These are phyloP conservation scores for Rotaria macrura DNA, from an alignment of 2,888 invertebrate genomes.

Conservation along the genomic window DNA sequence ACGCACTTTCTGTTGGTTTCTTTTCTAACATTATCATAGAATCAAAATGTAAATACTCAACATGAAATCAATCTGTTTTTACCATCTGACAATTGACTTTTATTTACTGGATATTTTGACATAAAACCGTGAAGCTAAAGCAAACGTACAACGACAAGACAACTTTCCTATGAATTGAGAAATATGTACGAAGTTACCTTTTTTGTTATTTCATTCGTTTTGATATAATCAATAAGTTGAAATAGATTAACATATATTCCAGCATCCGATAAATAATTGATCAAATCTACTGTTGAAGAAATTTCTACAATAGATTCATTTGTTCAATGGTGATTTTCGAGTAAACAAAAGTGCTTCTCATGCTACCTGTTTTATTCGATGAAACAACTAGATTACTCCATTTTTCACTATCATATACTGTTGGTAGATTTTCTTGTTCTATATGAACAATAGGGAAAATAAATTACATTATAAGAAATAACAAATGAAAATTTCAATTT, in stretches of 20 bases:
- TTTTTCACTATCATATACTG: constrained; percentile 16
- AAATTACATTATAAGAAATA: neutral
- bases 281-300: neutral
- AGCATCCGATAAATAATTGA: constrained; percentile 10
- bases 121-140: constrained; percentile 1
- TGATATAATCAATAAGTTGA: neutral
- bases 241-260: constrained; percentile 16
- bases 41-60: neutral
- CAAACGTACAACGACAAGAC: no score
- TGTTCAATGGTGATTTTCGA: neutral
- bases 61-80: neutral
- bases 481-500: constrained; percentile 26
- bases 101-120: neutral
- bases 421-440: neutral
- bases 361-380: neutral
- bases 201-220: constrained; percentile 6
- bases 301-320: neutral
- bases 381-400: neutral
- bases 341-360: neutral
- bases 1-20: neutral
- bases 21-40: neutral
- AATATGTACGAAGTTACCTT: neutral
- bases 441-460: neutral
- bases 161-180: neutral
- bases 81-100: neutral